These are phyloP conservation scores for Belonocnema kinseyi DNA, from an alignment of 1,140 invertebrate species.

Conservation along the genomic window DNA sequence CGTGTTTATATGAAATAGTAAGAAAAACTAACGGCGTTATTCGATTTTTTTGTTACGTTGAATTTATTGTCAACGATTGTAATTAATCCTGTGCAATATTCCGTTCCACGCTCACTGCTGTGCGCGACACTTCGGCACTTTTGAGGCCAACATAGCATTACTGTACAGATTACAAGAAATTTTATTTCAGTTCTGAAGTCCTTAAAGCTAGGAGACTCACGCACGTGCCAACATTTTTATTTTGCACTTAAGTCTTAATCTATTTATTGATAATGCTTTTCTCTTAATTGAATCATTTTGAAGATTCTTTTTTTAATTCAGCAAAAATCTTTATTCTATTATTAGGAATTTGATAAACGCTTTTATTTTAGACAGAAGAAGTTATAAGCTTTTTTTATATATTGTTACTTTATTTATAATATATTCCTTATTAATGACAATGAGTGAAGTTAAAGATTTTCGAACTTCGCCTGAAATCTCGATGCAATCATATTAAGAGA, in stretches of 20 bases:
- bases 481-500: no score
- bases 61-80: conserved; percentile 29
- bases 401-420: not conserved
- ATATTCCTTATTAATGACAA: not conserved
- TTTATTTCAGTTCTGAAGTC: not conserved
- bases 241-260: not conserved
- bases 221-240: conserved; percentile 14
- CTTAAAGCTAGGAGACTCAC: conserved; percentile 2
- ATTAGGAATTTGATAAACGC: no score
- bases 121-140: conserved; percentile 6
- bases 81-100: conserved; percentile 29
- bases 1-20: conserved; percentile 29
- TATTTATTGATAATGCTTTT: not conserved
- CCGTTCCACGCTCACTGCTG: conserved; percentile 27
- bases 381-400: not conserved
- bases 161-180: conserved; percentile 18
- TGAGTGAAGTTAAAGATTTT: no score
- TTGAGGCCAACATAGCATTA: conserved; percentile 3
- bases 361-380: no score
- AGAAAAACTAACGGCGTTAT: conserved; percentile 8
- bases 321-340: no score
- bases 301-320: no score
- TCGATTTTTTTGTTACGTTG: conserved; percentile 31
- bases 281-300: not conserved
- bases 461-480: no score